Conservation (phyloP, 2,113 vertebrate species). For the Solea solea region DNA sequence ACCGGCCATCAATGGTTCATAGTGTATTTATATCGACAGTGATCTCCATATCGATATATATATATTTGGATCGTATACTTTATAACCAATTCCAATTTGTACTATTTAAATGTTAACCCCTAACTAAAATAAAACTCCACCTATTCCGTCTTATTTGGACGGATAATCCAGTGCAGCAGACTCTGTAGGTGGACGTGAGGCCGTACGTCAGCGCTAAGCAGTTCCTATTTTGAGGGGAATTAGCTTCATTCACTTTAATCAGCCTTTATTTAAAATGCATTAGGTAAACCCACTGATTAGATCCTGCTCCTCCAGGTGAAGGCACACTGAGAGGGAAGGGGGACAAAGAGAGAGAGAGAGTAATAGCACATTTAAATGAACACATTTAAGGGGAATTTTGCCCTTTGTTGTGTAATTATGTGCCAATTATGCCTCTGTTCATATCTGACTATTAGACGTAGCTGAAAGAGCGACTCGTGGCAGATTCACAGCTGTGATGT, state of each 20-base stretch:
- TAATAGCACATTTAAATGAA: background rate
- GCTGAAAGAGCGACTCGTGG: too few species aligned
- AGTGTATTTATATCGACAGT: too few species aligned
- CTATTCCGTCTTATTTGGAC: too few species aligned
- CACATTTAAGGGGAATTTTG: background rate
- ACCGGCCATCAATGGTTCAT: too few species aligned
- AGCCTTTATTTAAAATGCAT: background rate
- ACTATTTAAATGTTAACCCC: too few species aligned
- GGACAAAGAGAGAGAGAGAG: background rate
- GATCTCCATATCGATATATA: too few species aligned
- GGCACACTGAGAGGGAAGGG: background rate
- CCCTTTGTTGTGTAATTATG: background rate
- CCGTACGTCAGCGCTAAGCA: conserved; percentile 1
- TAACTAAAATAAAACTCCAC: too few species aligned
- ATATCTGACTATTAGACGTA: too few species aligned
- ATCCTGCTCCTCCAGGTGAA: background rate
- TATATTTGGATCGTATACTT: too few species aligned
- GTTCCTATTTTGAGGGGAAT: background rate
- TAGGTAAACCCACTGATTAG: background rate
- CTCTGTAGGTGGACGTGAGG: background rate
- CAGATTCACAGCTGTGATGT: too few species aligned
- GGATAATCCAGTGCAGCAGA: too few species aligned
- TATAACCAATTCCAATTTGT: too few species aligned
- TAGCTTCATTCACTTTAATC: conserved; percentile 4
- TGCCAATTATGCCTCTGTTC: background rate